phyloP scores from a whole-genome alignment of 2,113 vertebrate species.

The Python bivittatus region DNA sequence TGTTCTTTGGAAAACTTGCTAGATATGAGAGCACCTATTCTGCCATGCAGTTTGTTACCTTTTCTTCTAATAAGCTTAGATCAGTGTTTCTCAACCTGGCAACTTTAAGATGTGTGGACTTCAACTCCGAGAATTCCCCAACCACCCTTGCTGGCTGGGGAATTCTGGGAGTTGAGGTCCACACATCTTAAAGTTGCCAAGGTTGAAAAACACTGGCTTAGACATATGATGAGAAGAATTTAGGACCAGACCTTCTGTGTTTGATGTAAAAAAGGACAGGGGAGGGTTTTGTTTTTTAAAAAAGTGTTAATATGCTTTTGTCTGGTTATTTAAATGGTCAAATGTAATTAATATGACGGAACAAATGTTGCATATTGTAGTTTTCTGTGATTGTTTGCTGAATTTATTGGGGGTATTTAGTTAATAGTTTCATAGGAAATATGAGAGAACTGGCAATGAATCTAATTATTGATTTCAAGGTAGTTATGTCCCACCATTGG shows the following conservation, averaged over 20 bases:
- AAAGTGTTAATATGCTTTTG: not conserved
- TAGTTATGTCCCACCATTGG: too few relatives aligned
- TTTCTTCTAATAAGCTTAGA: constrained; percentile 12
- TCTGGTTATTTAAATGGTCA: not conserved
- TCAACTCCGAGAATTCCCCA: too few relatives aligned
- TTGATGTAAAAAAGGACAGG: not conserved
- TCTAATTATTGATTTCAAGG: not conserved
- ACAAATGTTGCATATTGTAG: not conserved
- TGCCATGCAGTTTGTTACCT: not conserved
- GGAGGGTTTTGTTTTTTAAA: not conserved
- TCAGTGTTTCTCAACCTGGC: too few relatives aligned
- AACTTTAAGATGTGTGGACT: too few relatives aligned
- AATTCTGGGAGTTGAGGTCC: too few relatives aligned
- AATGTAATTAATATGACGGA: not conserved
- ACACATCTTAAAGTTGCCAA: too few relatives aligned
- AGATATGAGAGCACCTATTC: not conserved
- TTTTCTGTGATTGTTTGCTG: too few relatives aligned
- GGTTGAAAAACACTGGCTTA: too few relatives aligned
- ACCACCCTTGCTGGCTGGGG: too few relatives aligned
- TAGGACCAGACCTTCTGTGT: constrained; percentile 16
- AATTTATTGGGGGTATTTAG: not conserved
- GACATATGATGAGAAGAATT: not conserved
- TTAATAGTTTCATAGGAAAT: not conserved
- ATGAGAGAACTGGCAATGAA: not conserved
- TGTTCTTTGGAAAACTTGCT: not conserved